Evolutionary conservation across 2,888 invertebrate genomes (phyloP).

Genomic region (Callyntrura guangdongensis): DNA sequence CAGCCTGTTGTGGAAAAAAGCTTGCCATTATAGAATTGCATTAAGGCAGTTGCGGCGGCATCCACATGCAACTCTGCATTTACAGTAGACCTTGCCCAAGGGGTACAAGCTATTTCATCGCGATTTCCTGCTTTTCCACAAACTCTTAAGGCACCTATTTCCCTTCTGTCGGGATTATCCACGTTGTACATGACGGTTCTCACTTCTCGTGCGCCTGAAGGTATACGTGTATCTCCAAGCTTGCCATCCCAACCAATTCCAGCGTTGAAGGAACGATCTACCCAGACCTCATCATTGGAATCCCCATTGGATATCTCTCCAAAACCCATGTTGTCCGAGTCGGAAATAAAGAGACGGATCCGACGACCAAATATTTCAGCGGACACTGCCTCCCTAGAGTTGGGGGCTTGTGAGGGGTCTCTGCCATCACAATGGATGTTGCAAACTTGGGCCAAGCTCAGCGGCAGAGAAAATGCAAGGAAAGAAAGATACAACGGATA

Average conservation of each 20-base stretch:
- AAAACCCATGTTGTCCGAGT: constrained; percentile 82
- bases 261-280: constrained; percentile 82
- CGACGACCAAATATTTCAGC: constrained; percentile 74
- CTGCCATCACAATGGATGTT: constrained; percentile 83
- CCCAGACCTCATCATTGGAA: constrained; percentile 81
- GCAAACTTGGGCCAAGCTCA: constrained; percentile 73
- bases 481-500: neutral
- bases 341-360: constrained; percentile 79
- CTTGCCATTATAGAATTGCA: constrained; percentile 80
- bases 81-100: constrained; percentile 80
- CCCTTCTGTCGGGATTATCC: constrained; percentile 71
- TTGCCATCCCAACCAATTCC: constrained; percentile 77
- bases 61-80: constrained; percentile 76
- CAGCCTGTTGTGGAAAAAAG: constrained; percentile 79
- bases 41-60: constrained; percentile 82
- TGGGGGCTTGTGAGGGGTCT: constrained; percentile 63
- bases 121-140: constrained; percentile 80
- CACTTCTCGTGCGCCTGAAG: constrained; percentile 51
- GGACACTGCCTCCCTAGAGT: constrained; percentile 68
- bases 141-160: constrained; percentile 81
- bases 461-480: neutral
- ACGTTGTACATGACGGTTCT: constrained; percentile 81
- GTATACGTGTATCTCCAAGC: constrained; percentile 77
- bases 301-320: constrained; percentile 79
- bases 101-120: constrained; percentile 79